phyloP scores from a whole-genome alignment of 2,797 vertebrate species.

The Holocentrus rufus region DNA sequence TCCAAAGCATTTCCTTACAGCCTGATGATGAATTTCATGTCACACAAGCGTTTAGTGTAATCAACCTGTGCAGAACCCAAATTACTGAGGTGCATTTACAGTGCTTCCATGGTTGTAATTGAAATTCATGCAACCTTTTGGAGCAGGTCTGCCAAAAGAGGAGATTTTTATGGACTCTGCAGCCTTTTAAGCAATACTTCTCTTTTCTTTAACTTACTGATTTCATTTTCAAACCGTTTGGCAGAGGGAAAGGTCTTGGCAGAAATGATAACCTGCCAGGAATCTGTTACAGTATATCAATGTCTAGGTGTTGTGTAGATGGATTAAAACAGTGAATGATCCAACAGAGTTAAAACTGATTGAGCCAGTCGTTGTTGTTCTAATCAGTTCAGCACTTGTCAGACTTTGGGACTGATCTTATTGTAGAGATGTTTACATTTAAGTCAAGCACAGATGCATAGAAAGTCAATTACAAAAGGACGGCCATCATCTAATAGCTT shows the following conservation, averaged over 20 bases:
- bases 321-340: conserved; percentile 1
- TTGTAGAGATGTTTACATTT: not conserved
- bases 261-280: conserved; percentile 26
- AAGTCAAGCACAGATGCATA: not conserved
- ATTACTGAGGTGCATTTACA: conserved; percentile 50
- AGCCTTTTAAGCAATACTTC: not conserved
- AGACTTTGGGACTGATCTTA: not conserved
- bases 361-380: conserved; percentile 3
- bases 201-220: conserved; percentile 18
- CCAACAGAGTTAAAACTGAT: conserved; percentile 5
- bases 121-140: conserved; percentile 43
- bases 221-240: conserved; percentile 22
- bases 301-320: not conserved
- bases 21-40: conserved; percentile 41
- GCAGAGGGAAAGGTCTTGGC: conserved; percentile 25
- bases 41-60: conserved; percentile 42
- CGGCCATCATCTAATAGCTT: not conserved
- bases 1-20: conserved; percentile 6
- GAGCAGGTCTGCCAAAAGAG: conserved; percentile 21
- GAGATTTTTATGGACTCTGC: conserved; percentile 1
- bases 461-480: not conserved
- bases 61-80: conserved; percentile 40
- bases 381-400: not conserved
- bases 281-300: conserved; percentile 12
- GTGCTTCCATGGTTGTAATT: conserved; percentile 37